Base-by-base conservation (phyloP, 2,113 vertebrate genomes). In the Corynorhinus townsendii region DNA sequence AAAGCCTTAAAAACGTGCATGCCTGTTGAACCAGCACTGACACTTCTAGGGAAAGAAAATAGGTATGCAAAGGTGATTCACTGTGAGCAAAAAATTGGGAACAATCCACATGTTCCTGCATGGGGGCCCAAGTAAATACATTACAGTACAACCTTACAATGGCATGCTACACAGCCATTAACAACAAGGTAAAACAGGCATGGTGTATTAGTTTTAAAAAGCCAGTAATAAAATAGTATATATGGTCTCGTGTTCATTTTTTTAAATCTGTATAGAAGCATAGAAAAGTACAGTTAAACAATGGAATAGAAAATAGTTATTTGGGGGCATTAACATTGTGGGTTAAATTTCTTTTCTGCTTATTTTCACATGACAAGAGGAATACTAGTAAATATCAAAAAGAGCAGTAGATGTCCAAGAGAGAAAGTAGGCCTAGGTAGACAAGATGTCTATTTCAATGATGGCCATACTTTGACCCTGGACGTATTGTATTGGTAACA, bases 41-140 rank as follows among this genome's bases (percentile, higher is more conserved):
- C 90, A 75, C 52, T 93, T 94, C 26, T 30, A 82, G 59, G 80
- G 43, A 83, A 81, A 86, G 43, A 79, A 90, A 93, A 45, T 64
- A 93, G 92, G 35, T 75, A 56, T 40, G 33, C 33, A 87, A 86
- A 92, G 68, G 71, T 38, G n/a, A 91, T 81, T 94, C 80, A 88
- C 64, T 84, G 17, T 80, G 76, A 81, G n/a, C 43, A 90, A 86
- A 91, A 73, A 69, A 45, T 1, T 82, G 15, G 49, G n/a, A 81
- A 86, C 15, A 64, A 93, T 69, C 47, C 56, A 87, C 71, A 94
- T 72, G 49, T 80, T 91, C 76, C 69, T 76, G 19, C 2, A n/a
- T 33, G 66, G 47, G 35, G 33, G 11, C 12, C 4, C 45, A 11
- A 56, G 16, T 52, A 69, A 92, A 73, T 73, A 56, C 20, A 66